A percentile compares a stretch with the other conserved stretches of the same genome.
Conservation (phyloP, 2,797 vertebrate species). For the Gobio occitaniae region DNA sequence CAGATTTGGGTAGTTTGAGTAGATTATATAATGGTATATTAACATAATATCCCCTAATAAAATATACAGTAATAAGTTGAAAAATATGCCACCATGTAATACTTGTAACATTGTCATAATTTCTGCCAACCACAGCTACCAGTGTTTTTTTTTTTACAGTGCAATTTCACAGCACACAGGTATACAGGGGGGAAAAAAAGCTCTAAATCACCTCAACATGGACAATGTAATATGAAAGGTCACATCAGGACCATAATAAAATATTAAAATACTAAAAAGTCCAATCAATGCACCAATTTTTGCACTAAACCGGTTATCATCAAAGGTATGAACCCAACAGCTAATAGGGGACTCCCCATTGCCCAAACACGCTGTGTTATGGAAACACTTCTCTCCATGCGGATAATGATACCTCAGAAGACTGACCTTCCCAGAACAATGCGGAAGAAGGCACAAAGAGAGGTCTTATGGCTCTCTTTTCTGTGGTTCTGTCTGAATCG, state of each 20-base stretch:
- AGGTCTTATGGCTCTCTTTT: slow-evolving; percentile 49
- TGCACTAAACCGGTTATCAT: slow-evolving; percentile 23
- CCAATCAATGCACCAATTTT: background rate
- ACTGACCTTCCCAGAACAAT: slow-evolving; percentile 60
- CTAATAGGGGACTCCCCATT: slow-evolving; percentile 48
- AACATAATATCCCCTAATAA: background rate
- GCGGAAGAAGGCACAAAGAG: slow-evolving; percentile 56
- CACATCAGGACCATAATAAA: background rate
- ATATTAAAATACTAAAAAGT: background rate
- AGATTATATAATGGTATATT: background rate
- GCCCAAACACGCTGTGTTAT: slow-evolving; percentile 37
- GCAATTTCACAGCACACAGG: background rate
- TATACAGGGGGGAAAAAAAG: background rate
- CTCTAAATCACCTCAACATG: background rate
- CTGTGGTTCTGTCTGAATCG: slow-evolving; percentile 41
- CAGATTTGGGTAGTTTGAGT: background rate
- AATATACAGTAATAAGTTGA: background rate
- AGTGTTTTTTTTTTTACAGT: background rate
- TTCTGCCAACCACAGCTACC: background rate
- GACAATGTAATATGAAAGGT: background rate
- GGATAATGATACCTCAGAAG: slow-evolving; percentile 58
- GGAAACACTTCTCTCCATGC: slow-evolving; percentile 50
- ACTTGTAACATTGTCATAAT: background rate
- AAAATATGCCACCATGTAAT: background rate
- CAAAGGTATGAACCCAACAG: slow-evolving; percentile 22